A percentile compares a stretch with the other conserved stretches of the same genome.
Conservation (phyloP, 2,888 invertebrate genomes). For the Drosophila vallismaia region DNA sequence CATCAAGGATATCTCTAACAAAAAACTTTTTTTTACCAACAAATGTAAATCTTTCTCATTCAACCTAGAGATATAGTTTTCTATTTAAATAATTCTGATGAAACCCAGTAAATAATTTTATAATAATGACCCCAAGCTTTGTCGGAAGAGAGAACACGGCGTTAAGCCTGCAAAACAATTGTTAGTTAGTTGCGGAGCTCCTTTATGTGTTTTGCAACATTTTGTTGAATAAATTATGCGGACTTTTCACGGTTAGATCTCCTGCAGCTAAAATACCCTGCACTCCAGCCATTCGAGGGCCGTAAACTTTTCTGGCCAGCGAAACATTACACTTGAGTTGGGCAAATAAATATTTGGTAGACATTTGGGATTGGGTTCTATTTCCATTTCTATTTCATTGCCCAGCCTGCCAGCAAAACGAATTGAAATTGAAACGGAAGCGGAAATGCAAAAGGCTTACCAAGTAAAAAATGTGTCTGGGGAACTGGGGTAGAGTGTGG, state of each 20-base stretch:
- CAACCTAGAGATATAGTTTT: neutral
- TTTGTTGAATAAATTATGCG: conserved; percentile 30
- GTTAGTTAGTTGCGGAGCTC: neutral
- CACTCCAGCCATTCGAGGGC: conserved; percentile 51
- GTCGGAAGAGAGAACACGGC: neutral
- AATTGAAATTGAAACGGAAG: conserved; percentile 68
- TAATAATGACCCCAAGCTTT: neutral
- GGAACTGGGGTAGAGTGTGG: conserved; percentile 61
- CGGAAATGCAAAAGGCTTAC: conserved; percentile 31
- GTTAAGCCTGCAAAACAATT: neutral
- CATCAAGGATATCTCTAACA: neutral
- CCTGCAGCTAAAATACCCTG: conserved; percentile 25
- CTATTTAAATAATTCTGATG: neutral
- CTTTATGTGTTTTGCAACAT: conserved; percentile 2
- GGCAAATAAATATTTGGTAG: conserved; percentile 77
- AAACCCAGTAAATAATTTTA: neutral
- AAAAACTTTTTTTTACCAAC: neutral
- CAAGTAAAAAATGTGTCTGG: conserved; percentile 53
- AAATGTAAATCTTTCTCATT: neutral
- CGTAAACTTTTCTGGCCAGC: conserved; percentile 64
- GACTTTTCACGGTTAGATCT: conserved; percentile 21
- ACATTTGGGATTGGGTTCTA: conserved; percentile 67
- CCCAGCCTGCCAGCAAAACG: conserved; percentile 19
- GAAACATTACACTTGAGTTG: conserved; percentile 72
- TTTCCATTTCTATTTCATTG: conserved; percentile 43